These are phyloP conservation scores for Melanostoma mellinum DNA, from an alignment of 2,888 invertebrate genomes.

Conservation along the genomic window DNA sequence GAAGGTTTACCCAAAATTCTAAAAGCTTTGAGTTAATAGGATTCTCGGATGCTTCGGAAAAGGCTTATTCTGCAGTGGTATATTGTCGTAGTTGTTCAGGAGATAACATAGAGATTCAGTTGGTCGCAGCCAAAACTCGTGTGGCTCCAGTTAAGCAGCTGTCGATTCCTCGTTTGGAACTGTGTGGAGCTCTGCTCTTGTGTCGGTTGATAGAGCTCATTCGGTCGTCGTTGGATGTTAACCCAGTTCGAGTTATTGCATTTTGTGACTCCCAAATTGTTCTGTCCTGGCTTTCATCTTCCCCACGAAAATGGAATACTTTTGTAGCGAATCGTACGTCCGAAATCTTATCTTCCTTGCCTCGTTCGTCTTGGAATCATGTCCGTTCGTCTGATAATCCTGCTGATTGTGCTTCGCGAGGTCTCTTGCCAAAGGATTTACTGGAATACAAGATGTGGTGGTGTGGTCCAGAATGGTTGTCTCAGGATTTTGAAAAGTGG, in stretches of 20 bases:
- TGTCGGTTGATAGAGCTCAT: constrained; percentile 20
- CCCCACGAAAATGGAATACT: constrained; percentile 18
- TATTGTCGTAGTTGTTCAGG: constrained; percentile 27
- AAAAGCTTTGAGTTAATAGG: too few species aligned
- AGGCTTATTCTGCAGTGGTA: constrained; percentile 37
- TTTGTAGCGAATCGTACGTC: constrained; percentile 63
- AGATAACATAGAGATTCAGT: neutral
- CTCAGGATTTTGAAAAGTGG: constrained; percentile 1
- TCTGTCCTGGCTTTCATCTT: constrained; percentile 70
- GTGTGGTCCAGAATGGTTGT: constrained; percentile 16
- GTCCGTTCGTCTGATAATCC: constrained; percentile 69
- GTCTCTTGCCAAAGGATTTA: constrained; percentile 58
- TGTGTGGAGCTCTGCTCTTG: constrained; percentile 58
- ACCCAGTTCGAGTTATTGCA: constrained; percentile 35
- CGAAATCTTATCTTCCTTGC: constrained; percentile 52
- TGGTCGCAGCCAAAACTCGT: constrained; percentile 18
- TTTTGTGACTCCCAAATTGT: constrained; percentile 64
- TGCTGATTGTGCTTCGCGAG: constrained; percentile 73
- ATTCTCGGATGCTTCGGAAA: constrained; percentile 26
- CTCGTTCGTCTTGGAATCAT: constrained; percentile 62
- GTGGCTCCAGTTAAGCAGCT: constrained; percentile 49
- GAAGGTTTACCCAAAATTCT: neutral
- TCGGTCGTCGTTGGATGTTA: neutral
- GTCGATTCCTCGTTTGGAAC: constrained; percentile 44
- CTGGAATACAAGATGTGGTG: constrained; percentile 29